Evolutionary conservation across 2,888 invertebrate species (phyloP).

Genomic region (Melanotus villosus): DNA sequence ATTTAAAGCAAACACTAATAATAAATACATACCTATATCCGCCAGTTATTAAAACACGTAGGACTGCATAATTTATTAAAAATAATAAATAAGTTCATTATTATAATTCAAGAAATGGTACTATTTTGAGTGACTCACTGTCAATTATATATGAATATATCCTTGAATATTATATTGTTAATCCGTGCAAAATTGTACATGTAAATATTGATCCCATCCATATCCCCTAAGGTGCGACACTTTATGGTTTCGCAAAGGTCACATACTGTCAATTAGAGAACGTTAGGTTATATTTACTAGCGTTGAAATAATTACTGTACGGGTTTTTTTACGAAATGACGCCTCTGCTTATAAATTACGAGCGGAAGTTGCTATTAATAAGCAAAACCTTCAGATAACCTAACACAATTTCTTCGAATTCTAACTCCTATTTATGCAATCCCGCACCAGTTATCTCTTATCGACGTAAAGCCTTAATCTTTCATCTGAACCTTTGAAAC

Average conservation of each 20-base stretch:
- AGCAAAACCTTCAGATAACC: conserved; percentile 23
- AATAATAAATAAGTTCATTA: background rate
- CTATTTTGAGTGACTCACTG: background rate
- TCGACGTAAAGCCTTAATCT: conserved; percentile 21
- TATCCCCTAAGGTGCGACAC: background rate
- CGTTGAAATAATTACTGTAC: too few species aligned
- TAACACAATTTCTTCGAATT: conserved; percentile 17
- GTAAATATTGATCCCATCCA: background rate
- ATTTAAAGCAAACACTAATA: too few species aligned
- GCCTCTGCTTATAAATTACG: conserved; percentile 8
- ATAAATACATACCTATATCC: too few species aligned
- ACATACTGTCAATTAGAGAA: background rate
- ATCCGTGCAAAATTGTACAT: background rate
- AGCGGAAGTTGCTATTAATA: conserved; percentile 24
- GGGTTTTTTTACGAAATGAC: conserved; percentile 21
- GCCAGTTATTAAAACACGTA: too few species aligned
- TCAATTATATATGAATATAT: background rate
- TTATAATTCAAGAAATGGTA: background rate
- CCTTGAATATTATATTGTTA: background rate
- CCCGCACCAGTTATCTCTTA: conserved; percentile 12
- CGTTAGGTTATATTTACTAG: background rate
- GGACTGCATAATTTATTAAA: too few species aligned
- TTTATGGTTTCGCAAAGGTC: background rate
- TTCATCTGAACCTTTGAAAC: conserved; percentile 25
- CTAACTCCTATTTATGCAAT: conserved; percentile 21